Base-by-base conservation (phyloP, 2,113 vertebrate genomes). In the Odocoileus virginianus region DNA sequence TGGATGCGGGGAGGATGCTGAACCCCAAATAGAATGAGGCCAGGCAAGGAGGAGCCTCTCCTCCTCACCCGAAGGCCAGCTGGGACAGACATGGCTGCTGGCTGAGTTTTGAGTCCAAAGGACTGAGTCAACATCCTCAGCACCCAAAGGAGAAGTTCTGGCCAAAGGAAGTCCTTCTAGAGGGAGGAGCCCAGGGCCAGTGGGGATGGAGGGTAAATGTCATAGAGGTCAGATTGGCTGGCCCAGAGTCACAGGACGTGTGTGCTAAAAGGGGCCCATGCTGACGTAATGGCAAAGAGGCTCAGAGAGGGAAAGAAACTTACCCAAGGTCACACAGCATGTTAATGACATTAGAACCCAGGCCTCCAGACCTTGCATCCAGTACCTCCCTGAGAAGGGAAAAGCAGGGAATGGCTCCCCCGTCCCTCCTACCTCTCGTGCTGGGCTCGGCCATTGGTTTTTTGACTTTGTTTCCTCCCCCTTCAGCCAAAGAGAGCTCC, bases 401-500 rank as follows among this genome's bases (percentile, higher is more conserved):
- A 33, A 30, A 13, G 60, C 27, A 16, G 10, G 33, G 50, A 25
- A 2, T 15, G 43, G 45, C 19, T 12, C 13, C 47, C 8, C 1
- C 2, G 0, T 0, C 3, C n/a, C 47, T 47, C 43, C 40, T 16
- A 16, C 30, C 81, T 89, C 57, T 76, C 3, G 0, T 1, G 40
- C 81, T 74, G 45, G 30, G 10, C 76, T 85, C 25, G 6, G 50
- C 16, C 81, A 33, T 10, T 47, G 36, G 19, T 79, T 45, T 6
- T 95, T 91, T 98, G 28, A 97, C 67, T 55, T 91, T 43, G 13
- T 67, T 83, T 98, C 71, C 61, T 97, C 8, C 86, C 19, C 4
- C 23, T 15, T 58, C 97, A 99, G 99, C 99, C 98, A 99, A 99
- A 99, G 99, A 99, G 97, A 99, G 99, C 96, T 97, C 99, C 79